Base-by-base conservation (phyloP, 2,888 invertebrate species). In the Zonitis immaculata region DNA sequence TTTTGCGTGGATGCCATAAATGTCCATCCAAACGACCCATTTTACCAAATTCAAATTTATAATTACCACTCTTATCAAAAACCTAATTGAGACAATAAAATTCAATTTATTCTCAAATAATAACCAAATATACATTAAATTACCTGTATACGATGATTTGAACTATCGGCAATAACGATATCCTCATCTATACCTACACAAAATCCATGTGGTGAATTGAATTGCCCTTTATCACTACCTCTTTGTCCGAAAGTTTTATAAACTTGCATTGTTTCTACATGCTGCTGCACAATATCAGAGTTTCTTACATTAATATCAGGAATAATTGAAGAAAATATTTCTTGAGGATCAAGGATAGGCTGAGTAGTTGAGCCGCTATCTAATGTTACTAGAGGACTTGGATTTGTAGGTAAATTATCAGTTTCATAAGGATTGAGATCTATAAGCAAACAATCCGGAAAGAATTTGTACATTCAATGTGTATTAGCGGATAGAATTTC, bases 151-250 rank as follows among this genome's bases (percentile, higher is more conserved):
- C 96, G 88, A 79, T 97, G 96, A 75, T 96, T 96, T 74, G 95
- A 95, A 4, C 95, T 96, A 74, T 96, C 93, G 42, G 95, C 96
- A 18, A 96, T 95, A 66, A 96, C 91, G 63, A 97, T 95, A 71
- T 96, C 95, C 74, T 96, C 95, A 69, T 95, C 94, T 47, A 88
- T 83, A 28, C 96, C 95, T 59, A 97, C 82, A 71, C 96, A 97
- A 76, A 97, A 96, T 44, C 96, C 96, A 76, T 97, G 96, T 0
- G 96, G 96, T 0, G 96, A 95, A 77, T 95, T 95, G 70, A 97
- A 96, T 77, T 96, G 95, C 18, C 92, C 91, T 73, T 92, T 92
- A 57, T 89, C 88, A 26, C 92, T 89, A 20, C 96, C 96, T 61
- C 95, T 80, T 66, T 92, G 92, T 9, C 96, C 96, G 76, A 96